Conservation (phyloP, 1,140 invertebrate genomes). For the Phortica variegata region DNA sequence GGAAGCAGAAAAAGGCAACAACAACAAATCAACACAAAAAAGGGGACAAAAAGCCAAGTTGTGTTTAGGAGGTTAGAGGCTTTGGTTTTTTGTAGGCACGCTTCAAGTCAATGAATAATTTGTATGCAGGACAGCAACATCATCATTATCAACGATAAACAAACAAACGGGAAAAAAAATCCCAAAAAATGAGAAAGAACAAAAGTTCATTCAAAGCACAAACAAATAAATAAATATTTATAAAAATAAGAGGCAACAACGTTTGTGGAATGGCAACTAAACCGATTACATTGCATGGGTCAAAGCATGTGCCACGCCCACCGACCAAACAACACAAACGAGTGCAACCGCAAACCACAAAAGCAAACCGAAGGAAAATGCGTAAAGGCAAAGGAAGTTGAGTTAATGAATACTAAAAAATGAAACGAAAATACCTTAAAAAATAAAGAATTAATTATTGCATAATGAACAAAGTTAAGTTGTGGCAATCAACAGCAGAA, state of each 20-base stretch:
- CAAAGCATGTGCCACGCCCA: no score
- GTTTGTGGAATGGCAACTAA: no score
- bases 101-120: conserved; percentile 16
- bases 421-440: no score
- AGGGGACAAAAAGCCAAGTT: conserved; percentile 14
- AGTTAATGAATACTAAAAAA: no score
- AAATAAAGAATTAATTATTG: conserved; percentile 1
- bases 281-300: no score
- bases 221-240: no score
- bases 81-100: no score
- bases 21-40: conserved; percentile 16
- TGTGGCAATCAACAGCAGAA: not conserved
- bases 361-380: not conserved
- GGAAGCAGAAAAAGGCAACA: conserved; percentile 24
- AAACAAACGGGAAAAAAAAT: conserved; percentile 2
- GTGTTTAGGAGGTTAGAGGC: conserved; percentile 3
- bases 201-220: no score
- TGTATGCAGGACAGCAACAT: not conserved
- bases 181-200: not conserved
- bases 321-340: conserved; percentile 2
- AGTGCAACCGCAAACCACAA: not conserved
- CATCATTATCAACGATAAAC: conserved; percentile 1
- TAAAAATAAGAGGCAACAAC: no score
- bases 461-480: not conserved
- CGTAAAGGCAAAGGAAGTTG: not conserved